Conservation (phyloP, 2,888 invertebrate species). For the Ferdinandea cuprea region DNA sequence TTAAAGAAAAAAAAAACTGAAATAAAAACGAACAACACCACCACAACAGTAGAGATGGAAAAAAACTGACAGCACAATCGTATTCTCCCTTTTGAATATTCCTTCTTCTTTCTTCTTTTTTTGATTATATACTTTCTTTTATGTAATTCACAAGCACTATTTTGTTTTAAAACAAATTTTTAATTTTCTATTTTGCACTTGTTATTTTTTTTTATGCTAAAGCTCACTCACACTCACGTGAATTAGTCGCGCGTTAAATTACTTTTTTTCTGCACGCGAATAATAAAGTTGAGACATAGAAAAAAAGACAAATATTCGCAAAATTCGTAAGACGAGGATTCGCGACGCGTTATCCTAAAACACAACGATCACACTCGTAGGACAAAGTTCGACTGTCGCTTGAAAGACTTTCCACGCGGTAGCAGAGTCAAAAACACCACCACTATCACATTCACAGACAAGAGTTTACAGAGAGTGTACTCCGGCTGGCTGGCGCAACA, state of each 20-base stretch:
- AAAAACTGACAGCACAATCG: slow-evolving; percentile 53
- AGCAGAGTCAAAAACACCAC: slow-evolving; percentile 65
- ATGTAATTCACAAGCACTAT: slow-evolving; percentile 48
- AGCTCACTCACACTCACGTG: slow-evolving; percentile 48
- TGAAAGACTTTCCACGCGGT: slow-evolving; percentile 68
- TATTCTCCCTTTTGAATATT: slow-evolving; percentile 43
- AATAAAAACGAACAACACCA: slow-evolving; percentile 34
- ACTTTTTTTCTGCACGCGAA: slow-evolving; percentile 32
- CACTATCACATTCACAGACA: slow-evolving; percentile 20
- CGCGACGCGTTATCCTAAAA: slow-evolving; percentile 46
- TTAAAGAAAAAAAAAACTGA: slow-evolving; percentile 25
- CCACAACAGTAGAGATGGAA: slow-evolving; percentile 49
- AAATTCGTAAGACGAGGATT: slow-evolving; percentile 69
- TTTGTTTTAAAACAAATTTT: slow-evolving; percentile 51
- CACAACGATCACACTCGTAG: slow-evolving; percentile 58
- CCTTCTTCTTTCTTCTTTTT: slow-evolving; percentile 23
- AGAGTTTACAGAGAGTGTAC: slow-evolving; percentile 18
- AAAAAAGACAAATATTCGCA: slow-evolving; percentile 24
- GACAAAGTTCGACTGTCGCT: slow-evolving; percentile 72
- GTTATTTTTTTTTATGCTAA: slow-evolving; percentile 9
- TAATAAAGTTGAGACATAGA: slow-evolving; percentile 35
- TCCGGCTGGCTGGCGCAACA: not conserved
- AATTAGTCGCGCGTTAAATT: slow-evolving; percentile 50
- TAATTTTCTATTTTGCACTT: slow-evolving; percentile 34
- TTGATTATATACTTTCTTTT: slow-evolving; percentile 36